Evolutionary conservation across 30 jellyfish, hydroid and myxozoan species (phyloP), one percentile per base, ranked within the genome.

Genomic region (Aurelia coerulea): DNA sequence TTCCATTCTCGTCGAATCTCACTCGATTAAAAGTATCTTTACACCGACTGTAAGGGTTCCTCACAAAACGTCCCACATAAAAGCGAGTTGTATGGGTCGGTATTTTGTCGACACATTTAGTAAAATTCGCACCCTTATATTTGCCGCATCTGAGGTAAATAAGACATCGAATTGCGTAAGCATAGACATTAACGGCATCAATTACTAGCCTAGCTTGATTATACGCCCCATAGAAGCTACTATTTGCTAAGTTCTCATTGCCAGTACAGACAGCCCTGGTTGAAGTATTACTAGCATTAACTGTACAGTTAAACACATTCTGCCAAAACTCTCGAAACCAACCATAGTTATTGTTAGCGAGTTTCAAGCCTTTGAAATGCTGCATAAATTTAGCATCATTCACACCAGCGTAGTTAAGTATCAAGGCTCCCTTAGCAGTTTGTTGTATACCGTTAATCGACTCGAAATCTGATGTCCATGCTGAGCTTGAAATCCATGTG

Each of bases 321-420:
- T 86, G 63, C 95, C 95, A 86, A 49, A 86, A 86, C 65, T 62
- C 79, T 49, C 59, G 73, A 58, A 86, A 86, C 95, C 95, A 86
- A 6, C 82, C 54, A 31, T 71, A 86, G 59, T 67, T 76, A 15
- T 64, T 56, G 9, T 50, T 51, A 6, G 3, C 49, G 29, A 60
- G 83, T 75, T 68, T 86, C 68, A 86, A 67, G 0, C 64, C 18
- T 18, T 62, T 75, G 81, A 86, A 74, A 86, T 86, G 66, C 10
- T 53, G 34, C 60, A 37, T 18, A 54, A 74, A 86, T 9, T 76
- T 73, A 1, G 10, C 84, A 54, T 54, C 69, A 54, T 58, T 59
- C 6, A 69, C 54, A 1, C 49, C 81, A 11, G 72, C 85, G 46
- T 74, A 65, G 19, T 70, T 65, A 17, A 86, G 78, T 17, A 86